Conservation (phyloP, 2,888 invertebrate species). For the Ophonus ardosiacus region DNA sequence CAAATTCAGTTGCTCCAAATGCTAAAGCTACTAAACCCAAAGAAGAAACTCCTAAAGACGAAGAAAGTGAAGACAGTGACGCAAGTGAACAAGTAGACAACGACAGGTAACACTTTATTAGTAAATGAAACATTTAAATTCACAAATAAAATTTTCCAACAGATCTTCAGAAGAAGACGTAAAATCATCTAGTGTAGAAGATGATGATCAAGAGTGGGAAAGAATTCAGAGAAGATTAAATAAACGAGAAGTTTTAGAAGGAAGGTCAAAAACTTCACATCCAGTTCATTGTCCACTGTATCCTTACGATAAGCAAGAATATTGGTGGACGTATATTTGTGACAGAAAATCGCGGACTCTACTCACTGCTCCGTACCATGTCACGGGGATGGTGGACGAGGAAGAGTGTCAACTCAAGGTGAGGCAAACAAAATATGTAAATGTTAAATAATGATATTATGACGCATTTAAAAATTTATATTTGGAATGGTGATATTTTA, state of each 20-base stretch:
- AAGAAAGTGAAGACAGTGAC: slow-evolving; percentile 78
- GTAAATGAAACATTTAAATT: background rate
- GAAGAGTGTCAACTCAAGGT: slow-evolving; percentile 94
- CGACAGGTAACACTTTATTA: slow-evolving; percentile 69
- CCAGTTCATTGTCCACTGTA: slow-evolving; percentile 98
- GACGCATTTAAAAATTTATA: too few relatives aligned
- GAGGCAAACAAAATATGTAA: background rate
- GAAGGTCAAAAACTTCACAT: slow-evolving; percentile 95
- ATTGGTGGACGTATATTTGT: slow-evolving; percentile 99
- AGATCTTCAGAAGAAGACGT: slow-evolving; percentile 73
- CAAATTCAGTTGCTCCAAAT: slow-evolving; percentile 66
- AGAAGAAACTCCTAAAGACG: slow-evolving; percentile 69
- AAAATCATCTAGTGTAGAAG: slow-evolving; percentile 72
- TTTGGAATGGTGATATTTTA: too few relatives aligned
- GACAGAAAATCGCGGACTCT: slow-evolving; percentile 95
- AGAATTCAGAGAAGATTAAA: slow-evolving; percentile 92
- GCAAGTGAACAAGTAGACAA: slow-evolving; percentile 72
- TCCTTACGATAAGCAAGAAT: slow-evolving; percentile 97
- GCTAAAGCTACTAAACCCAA: slow-evolving; percentile 66
- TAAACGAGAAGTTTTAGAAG: slow-evolving; percentile 92
- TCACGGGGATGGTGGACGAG: slow-evolving; percentile 92
- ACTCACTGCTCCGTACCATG: slow-evolving; percentile 94
- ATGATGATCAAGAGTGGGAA: slow-evolving; percentile 88
- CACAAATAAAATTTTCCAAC: background rate
- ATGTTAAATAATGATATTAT: too few relatives aligned